Evolutionary conservation across 2,888 invertebrate genomes (phyloP).

Genomic region (Caenorhabditis macrosperma): DNA sequence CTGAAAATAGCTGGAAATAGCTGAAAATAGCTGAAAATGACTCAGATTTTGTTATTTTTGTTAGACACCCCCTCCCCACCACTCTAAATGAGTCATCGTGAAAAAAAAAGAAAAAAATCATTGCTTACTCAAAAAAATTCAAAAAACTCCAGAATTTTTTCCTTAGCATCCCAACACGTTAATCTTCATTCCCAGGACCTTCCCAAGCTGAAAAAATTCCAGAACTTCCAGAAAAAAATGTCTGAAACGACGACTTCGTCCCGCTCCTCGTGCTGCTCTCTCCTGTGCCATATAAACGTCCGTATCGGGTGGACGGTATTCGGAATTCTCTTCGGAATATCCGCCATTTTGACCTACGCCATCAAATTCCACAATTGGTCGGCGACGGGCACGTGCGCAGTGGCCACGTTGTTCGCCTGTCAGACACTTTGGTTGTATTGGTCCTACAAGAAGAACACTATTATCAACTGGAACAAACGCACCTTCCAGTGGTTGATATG

Average conservation of each 20-base stretch:
- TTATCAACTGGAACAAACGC: conserved; percentile 32
- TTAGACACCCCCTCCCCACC: too few species aligned
- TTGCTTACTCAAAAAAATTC: too few species aligned
- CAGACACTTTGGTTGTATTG: conserved; percentile 44
- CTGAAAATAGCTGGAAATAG: too few species aligned
- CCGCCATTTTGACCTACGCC: conserved; percentile 43
- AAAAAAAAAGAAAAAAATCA: too few species aligned
- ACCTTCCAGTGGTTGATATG: conserved; percentile 34
- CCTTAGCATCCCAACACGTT: too few species aligned
- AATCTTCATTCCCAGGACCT: too few species aligned
- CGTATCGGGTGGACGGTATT: conserved; percentile 51
- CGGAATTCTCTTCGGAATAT: conserved; percentile 49
- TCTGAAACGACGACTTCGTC: neutral
- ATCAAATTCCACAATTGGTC: conserved; percentile 57
- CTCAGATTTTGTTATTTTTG: too few species aligned
- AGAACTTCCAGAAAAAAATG: neutral
- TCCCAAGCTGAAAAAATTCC: neutral
- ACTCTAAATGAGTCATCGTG: too few species aligned
- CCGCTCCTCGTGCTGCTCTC: conserved; percentile 3
- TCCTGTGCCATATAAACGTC: conserved; percentile 49
- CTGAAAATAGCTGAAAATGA: too few species aligned
- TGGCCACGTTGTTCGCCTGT: conserved; percentile 45
- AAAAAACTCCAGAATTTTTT: too few species aligned
- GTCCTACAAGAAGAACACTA: conserved; percentile 47
- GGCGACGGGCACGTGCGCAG: conserved; percentile 18